Evolutionary conservation across 2,113 vertebrate genomes (phyloP), one percentile per base, ranked within the genome.

Genomic region (Microcebus jonahi): DNA sequence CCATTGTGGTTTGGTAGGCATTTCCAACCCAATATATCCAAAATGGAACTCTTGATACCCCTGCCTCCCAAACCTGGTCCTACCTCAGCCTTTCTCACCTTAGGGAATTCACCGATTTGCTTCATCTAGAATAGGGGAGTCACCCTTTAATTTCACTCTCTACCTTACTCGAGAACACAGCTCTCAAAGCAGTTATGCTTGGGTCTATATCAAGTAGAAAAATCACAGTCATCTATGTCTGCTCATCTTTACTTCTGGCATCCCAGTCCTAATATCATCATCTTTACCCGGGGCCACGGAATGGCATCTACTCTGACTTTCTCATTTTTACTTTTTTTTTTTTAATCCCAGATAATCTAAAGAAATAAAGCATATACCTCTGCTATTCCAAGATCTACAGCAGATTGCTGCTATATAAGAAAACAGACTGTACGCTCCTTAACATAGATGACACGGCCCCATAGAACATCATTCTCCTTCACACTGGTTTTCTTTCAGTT

Each of bases 251-350:
- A 36, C 61, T 77, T 65, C 42, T 39, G 10, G 25, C 7, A 9
- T 5, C 9, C 7, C 50, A 59, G 31, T 50, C 23, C 11, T 34
- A 31, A 68, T 0, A 9, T 29, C 12, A 36, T 39, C 3, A 13
- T 20, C 27, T 11, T 29, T 23, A 34, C 81, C 50, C 36, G 76
- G 29, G 8, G 53, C 34, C 12, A 39, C 48, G 6, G n/a, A 77
- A 63, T 48, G 25, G 6, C 31, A 53, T 65, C 14, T 70, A 17
- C 10, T 93, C n/a, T 55, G 68, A 77, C 39, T 75, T 76, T 21
- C 7, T 34, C 18, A 45, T 3, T 70, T 81, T 34, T 7, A 12
- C 31, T 53, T 71, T 82, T 11, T 0, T 17, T 18, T 12, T 1
- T 70, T 82, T 8, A 77, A 42, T 81, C 14, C 4, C 23, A 87